phyloP scores from a whole-genome alignment of 2,888 invertebrate genomes.

The Balanococcus diminutus region DNA sequence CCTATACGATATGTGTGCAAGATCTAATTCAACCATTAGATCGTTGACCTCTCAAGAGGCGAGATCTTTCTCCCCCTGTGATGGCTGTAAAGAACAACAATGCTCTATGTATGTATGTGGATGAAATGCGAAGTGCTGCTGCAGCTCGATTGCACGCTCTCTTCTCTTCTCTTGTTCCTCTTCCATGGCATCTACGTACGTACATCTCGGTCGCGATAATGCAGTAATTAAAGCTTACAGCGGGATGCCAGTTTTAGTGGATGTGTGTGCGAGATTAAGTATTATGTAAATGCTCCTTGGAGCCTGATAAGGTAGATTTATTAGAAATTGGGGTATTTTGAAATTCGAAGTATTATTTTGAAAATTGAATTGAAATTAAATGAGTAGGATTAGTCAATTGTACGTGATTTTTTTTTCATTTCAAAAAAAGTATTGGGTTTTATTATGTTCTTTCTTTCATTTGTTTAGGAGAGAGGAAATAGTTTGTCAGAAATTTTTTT shows the following conservation, averaged over 20 bases:
- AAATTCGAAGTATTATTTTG: neutral
- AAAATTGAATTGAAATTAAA: neutral
- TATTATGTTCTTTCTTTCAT: too few species aligned
- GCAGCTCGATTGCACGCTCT: neutral
- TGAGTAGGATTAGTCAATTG: neutral
- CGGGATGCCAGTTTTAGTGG: neutral
- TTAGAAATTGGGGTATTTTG: neutral
- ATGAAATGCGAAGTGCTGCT: neutral
- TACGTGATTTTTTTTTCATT: too few species aligned
- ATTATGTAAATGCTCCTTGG: neutral
- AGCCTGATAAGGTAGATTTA: neutral
- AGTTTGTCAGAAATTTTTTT: too few species aligned
- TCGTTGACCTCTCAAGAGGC: constrained; percentile 42
- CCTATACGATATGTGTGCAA: neutral
- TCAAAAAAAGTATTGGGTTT: too few species aligned
- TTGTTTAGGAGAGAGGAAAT: too few species aligned
- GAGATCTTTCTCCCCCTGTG: neutral
- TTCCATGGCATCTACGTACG: too few species aligned
- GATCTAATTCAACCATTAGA: constrained; percentile 15
- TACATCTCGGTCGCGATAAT: neutral
- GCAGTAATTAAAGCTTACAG: neutral
- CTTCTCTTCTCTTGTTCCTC: too few species aligned
- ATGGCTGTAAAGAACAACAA: neutral
- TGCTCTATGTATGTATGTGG: neutral
- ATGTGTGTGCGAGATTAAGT: neutral